Conservation (phyloP, 2,113 vertebrate genomes). For the Crotalus horridus region DNA sequence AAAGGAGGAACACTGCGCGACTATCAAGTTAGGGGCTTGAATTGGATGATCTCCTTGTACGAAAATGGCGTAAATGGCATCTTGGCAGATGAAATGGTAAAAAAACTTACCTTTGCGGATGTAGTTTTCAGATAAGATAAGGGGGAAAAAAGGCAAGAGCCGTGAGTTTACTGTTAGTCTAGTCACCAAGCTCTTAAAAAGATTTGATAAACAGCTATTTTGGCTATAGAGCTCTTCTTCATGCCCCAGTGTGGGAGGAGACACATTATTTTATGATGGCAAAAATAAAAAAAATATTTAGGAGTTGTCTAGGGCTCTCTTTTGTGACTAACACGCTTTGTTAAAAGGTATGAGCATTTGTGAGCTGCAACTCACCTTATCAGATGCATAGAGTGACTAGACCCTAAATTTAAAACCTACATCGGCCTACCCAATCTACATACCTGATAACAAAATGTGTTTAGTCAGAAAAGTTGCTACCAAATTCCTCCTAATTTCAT, state of each 20-base stretch:
- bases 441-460: neutral
- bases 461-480: neutral
- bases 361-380: neutral
- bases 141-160: neutral
- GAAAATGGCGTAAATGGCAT: slow-evolving; percentile 92
- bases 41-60: slow-evolving; percentile 91
- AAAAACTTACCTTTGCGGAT: slow-evolving; percentile 43
- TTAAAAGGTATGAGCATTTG: neutral
- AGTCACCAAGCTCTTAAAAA: neutral
- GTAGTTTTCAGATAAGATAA: neutral
- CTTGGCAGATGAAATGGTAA: slow-evolving; percentile 92
- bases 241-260: neutral
- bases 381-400: neutral
- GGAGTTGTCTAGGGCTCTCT: neutral
- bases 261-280: neutral
- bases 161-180: neutral
- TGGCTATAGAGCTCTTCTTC: neutral
- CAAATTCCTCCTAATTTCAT: neutral
- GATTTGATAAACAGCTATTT: neutral
- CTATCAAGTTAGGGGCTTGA: slow-evolving; percentile 87
- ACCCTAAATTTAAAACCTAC: neutral
- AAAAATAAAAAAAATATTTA: neutral
- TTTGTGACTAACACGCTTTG: neutral
- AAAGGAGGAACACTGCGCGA: slow-evolving; percentile 84
- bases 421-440: neutral